Evolutionary conservation across 1,140 invertebrate species (phyloP).

Genomic region (Penaeus chinensis): DNA sequence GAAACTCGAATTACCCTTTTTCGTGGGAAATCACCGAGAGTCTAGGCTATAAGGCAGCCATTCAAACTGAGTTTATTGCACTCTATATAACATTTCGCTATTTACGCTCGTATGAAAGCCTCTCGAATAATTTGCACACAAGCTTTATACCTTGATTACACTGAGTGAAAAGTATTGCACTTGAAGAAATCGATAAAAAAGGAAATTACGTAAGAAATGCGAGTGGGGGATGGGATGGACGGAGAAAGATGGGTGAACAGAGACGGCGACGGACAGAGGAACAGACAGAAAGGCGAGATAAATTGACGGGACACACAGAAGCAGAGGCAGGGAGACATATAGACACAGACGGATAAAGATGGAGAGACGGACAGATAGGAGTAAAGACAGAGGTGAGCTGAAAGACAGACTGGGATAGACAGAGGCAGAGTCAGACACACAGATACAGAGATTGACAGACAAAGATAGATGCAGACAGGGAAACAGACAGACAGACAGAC

Average conservation of each 20-base stretch:
- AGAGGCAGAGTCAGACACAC: neutral
- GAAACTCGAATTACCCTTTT: no score
- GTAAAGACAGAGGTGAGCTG: neutral
- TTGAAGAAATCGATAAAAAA: no score
- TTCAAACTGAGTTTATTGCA: no score
- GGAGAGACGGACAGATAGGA: no score
- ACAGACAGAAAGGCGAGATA: neutral
- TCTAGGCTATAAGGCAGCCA: no score
- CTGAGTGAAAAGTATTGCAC: neutral
- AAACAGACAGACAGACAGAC: neutral
- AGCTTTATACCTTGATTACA: neutral
- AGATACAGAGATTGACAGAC: neutral
- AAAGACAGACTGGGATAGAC: neutral
- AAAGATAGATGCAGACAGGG: neutral
- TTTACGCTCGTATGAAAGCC: no score
- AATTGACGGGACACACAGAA: neutral
- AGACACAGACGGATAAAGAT: neutral
- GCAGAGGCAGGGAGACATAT: neutral
- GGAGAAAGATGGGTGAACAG: neutral
- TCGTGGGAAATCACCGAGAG: no score
- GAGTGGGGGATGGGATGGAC: neutral
- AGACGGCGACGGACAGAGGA: neutral
- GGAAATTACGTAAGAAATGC: neutral
- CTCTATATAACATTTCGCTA: no score
- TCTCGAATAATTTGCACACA: no score